Conservation (phyloP, 2,113 vertebrate species). For the Erythrocercus mccallii region DNA sequence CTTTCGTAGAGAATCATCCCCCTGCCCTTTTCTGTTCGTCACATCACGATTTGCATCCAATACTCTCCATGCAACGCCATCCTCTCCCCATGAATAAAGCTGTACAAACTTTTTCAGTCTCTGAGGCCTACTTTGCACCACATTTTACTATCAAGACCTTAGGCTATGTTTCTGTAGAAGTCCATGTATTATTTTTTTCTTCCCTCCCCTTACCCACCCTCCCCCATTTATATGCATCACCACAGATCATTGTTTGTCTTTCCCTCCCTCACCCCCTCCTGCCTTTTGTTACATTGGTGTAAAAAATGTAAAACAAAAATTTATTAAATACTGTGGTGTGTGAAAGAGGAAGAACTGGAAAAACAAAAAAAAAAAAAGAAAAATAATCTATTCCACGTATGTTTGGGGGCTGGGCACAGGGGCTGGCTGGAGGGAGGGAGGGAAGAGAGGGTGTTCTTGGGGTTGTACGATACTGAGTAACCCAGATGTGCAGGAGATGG, state of each 20-base stretch:
- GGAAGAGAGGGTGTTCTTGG: background rate
- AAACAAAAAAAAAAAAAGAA: slow-evolving; percentile 17
- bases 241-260: slow-evolving; percentile 51
- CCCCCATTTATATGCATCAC: slow-evolving; percentile 55
- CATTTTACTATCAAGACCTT: slow-evolving; percentile 44
- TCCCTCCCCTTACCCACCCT: background rate
- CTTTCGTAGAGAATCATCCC: slow-evolving; percentile 73
- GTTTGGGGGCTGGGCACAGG: slow-evolving; percentile 63
- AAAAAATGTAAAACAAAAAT: slow-evolving; percentile 83
- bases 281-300: slow-evolving; percentile 81
- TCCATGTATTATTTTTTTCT: slow-evolving; percentile 8
- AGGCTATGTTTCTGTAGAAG: slow-evolving; percentile 55
- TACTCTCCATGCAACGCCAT: slow-evolving; percentile 31
- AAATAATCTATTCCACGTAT: slow-evolving; percentile 60
- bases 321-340: slow-evolving; percentile 79
- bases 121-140: slow-evolving; percentile 72
- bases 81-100: slow-evolving; percentile 75
- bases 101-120: slow-evolving; percentile 70
- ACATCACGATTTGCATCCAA: slow-evolving; percentile 45
- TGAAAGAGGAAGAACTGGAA: slow-evolving; percentile 75
- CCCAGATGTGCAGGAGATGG: slow-evolving; percentile 28
- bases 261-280: slow-evolving; percentile 4
- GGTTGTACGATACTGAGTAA: background rate
- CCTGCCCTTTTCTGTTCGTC: slow-evolving; percentile 44
- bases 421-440: slow-evolving; percentile 14